Evolutionary conservation across 35 echinoderm and acorn worm genomes (phyloP).

Genomic region (Ophioderma brevispina): DNA sequence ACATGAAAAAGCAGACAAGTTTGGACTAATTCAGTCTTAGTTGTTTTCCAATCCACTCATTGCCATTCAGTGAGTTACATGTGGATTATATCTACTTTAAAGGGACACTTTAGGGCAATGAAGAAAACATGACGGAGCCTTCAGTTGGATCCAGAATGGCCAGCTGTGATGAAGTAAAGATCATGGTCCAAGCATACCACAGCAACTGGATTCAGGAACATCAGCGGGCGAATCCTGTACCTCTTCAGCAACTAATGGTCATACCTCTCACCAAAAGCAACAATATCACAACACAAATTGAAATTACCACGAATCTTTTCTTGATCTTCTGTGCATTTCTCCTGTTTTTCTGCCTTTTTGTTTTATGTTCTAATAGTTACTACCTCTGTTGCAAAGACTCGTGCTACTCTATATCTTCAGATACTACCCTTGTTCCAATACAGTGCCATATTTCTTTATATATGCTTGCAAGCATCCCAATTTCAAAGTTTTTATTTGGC

Average conservation of each 20-base stretch:
- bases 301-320: slow-evolving; percentile 17
- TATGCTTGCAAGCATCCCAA: slow-evolving; percentile 75
- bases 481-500: slow-evolving; percentile 64
- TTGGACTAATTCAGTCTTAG: slow-evolving; percentile 13
- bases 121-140: neutral
- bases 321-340: neutral
- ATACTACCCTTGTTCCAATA: neutral
- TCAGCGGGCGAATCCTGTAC: neutral
- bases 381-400: neutral
- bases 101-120: neutral
- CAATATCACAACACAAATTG: neutral
- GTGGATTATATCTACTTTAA: slow-evolving; percentile 5
- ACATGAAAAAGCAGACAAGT: slow-evolving; percentile 1
- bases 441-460: slow-evolving; percentile 63
- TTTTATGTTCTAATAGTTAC: neutral
- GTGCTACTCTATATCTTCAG: neutral
- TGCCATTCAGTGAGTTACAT: slow-evolving; percentile 43
- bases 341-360: neutral
- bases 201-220: too few species aligned
- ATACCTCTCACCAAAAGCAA: neutral
- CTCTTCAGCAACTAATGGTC: neutral
- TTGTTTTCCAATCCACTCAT: slow-evolving; percentile 38
- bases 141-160: too few species aligned
- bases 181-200: neutral
- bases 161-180: too few species aligned